Conservation (phyloP, 2,888 invertebrate species). For the Catocala nupta region DNA sequence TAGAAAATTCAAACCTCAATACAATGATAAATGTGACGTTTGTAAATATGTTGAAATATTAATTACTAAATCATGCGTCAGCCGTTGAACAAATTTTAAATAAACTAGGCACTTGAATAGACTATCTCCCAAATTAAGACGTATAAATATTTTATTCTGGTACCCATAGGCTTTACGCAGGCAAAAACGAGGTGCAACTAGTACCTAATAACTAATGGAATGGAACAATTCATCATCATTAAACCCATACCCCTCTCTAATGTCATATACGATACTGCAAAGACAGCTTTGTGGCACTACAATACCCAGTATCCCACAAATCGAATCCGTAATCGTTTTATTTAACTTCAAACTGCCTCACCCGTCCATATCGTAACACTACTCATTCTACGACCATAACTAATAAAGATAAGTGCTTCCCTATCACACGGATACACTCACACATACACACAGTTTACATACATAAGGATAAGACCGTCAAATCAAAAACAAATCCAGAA, state of each 20-base stretch:
- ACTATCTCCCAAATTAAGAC: no score
- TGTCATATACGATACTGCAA: neutral
- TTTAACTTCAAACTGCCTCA: constrained; percentile 10
- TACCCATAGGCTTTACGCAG: no score
- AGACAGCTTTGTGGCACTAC: neutral
- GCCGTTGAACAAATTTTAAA: no score
- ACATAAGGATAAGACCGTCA: constrained; percentile 13
- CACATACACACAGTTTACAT: constrained; percentile 2
- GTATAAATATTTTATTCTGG: no score
- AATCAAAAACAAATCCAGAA: constrained; percentile 46
- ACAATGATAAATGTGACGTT: no score
- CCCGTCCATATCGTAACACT: neutral
- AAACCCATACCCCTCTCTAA: neutral
- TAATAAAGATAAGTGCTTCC: constrained; percentile 40
- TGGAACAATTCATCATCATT: no score
- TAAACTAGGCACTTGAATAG: no score
- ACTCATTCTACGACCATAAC: constrained; percentile 11
- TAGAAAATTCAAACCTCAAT: no score
- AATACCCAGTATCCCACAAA: neutral
- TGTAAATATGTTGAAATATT: no score
- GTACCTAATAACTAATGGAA: no score
- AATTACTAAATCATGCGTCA: no score
- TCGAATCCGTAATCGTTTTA: constrained; percentile 15
- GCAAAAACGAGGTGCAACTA: no score
- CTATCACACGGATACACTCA: constrained; percentile 8